Base-by-base conservation (phyloP, 2,888 invertebrate genomes). In the Lasioglossum morio region DNA sequence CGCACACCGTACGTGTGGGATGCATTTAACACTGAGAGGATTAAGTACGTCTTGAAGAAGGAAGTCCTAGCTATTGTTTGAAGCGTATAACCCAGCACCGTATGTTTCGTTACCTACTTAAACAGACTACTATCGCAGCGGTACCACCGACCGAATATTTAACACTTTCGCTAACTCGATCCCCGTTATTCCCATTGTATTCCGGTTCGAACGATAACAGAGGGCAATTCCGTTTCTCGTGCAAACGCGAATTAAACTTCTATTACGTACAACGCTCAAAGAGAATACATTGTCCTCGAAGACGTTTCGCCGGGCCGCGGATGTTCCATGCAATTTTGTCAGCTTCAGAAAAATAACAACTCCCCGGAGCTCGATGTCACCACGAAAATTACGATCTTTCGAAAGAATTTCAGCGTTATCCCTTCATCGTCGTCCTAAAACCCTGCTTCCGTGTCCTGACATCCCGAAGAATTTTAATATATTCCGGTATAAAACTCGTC, bases 41-140 rank as follows among this genome's bases (percentile, higher is more conserved):
- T 88, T 85, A 87, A 87, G 85, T 88, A 88, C 84, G 77, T 87
- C 77, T 79, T 75, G 84, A 81, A 82, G 77, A 84, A 72, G 86
- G 77, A 84, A 78, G 80, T 78, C 75, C 87, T 91, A 91, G 86
- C 87, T 89, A 91, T 78, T 85, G 87, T 90, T 89, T 89, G 84
- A 91, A 91, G 91, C 91, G 89, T 91, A 91, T 91, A 84, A 91
- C 91, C 91, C 91, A 91, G 91, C 91, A 91, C 91, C 91, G 88
- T 91, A 86, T 91, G 89, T 91, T 91, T 91, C 89, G 85, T 91
- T 91, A 91, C 87, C 89, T 91, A 91, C 82, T 91, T 89, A 89
- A 88, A 88, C 87, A 86, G 82, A 89, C 88, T 90, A 91, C 87
- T 91, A 87, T 88, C 88, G 90, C 89, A 88, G 85, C 81, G 78